A percentile compares a stretch with the other conserved stretches of the same genome.
Evolutionary conservation across 2,888 invertebrate species (phyloP).

Genomic region (Zelleria hepariella): DNA sequence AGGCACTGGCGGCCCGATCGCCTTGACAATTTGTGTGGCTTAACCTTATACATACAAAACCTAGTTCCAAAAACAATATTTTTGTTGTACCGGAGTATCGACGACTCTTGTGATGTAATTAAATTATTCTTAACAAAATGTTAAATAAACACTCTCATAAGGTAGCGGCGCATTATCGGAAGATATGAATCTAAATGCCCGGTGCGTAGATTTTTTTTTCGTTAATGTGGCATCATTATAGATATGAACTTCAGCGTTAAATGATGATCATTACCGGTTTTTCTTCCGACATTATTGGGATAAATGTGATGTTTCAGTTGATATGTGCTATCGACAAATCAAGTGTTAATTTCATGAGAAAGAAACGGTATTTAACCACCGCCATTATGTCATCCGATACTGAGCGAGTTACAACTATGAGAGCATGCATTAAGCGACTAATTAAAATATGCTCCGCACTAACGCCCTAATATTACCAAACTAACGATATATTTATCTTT

Average conservation of each 20-base stretch:
- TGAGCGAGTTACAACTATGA: constrained; percentile 55
- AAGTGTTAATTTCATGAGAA: constrained; percentile 25
- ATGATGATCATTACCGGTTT: neutral
- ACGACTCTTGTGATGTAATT: constrained; percentile 10
- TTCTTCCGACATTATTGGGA: neutral
- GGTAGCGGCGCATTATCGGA: neutral
- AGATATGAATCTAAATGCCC: neutral
- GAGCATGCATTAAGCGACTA: constrained; percentile 65
- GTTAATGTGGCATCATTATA: neutral
- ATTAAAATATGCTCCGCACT: constrained; percentile 61
- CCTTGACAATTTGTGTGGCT: neutral
- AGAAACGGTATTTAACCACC: constrained; percentile 26
- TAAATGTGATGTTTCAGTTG: constrained; percentile 22
- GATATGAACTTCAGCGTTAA: constrained; percentile 9
- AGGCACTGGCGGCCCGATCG: neutral
- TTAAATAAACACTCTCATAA: neutral
- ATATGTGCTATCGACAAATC: constrained; percentile 42
- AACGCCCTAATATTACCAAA: constrained; percentile 58
- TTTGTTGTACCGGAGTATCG: neutral
- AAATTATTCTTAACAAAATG: constrained; percentile 20
- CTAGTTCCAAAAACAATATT: neutral
- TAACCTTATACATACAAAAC: neutral
- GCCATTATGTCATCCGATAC: constrained; percentile 32
- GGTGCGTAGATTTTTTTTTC: too few relatives aligned
- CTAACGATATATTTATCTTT: constrained; percentile 53